Conservation (phyloP, 1,140 invertebrate species). For the Rhagoletis zephyria region DNA sequence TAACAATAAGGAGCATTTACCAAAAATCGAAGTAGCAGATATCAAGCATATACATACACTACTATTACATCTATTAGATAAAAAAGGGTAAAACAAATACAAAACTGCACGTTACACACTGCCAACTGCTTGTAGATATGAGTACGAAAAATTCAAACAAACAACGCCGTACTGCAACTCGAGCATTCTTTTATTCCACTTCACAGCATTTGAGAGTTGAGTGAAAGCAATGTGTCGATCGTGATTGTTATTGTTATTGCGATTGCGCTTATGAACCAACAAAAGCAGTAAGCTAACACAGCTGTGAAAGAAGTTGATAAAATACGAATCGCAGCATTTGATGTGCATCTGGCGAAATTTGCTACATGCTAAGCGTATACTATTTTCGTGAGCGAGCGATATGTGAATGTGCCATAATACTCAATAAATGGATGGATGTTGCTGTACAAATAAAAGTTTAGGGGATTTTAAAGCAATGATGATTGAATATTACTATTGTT, state of each 20-base stretch:
- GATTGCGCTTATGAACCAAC: background rate
- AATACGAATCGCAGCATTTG: background rate
- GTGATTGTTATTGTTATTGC: background rate
- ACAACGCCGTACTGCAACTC: background rate
- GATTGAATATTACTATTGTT: background rate
- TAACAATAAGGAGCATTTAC: background rate
- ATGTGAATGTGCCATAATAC: background rate
- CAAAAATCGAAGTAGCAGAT: background rate
- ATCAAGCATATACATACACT: background rate
- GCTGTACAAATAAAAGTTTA: background rate
- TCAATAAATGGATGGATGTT: background rate
- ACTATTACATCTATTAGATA: too few relatives aligned
- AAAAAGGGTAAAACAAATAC: too few relatives aligned
- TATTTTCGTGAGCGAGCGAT: background rate
- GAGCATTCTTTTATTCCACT: background rate
- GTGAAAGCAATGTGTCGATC: background rate
- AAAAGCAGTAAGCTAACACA: background rate
- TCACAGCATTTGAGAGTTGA: conserved; percentile 3
- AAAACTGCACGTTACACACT: too few relatives aligned
- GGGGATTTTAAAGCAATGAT: background rate
- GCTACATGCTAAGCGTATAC: too few relatives aligned
- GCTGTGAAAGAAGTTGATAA: background rate
- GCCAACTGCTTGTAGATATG: too few relatives aligned
- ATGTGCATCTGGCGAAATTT: background rate
- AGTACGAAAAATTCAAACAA: background rate